A percentile compares a stretch with the other conserved stretches of the same genome.
Evolutionary conservation across 2,113 vertebrate species (phyloP).

Genomic region (Tonatia bakeri): DNA sequence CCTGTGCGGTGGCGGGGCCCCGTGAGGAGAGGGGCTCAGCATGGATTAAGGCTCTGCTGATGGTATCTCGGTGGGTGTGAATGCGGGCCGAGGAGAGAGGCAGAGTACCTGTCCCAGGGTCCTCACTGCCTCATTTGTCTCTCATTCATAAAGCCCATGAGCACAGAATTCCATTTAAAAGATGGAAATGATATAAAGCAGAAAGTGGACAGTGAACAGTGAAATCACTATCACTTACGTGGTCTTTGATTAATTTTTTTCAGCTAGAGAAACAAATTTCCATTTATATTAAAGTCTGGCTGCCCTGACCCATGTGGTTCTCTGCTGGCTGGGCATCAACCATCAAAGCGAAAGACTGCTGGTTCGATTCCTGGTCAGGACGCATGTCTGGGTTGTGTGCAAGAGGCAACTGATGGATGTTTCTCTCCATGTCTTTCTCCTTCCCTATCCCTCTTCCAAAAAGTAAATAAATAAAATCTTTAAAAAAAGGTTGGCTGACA

Average conservation of each 20-base stretch:
- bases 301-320: neutral
- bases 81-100: neutral
- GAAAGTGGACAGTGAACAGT: neutral
- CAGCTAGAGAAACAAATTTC: neutral
- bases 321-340: too few species aligned
- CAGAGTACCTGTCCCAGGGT: neutral
- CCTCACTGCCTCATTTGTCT: too few species aligned
- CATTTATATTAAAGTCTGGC: neutral
- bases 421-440: too few species aligned
- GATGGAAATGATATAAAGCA: neutral
- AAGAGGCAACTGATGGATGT: too few species aligned
- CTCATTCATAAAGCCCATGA: accelerated
- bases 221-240: neutral
- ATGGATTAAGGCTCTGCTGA: neutral
- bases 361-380: too few species aligned
- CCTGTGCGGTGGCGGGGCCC: neutral
- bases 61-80: neutral
- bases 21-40: accelerated
- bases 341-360: too few species aligned
- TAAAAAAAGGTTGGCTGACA: neutral
- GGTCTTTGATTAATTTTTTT: neutral
- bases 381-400: too few species aligned
- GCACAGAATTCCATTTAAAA: neutral
- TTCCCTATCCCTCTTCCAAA: too few species aligned
- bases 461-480: too few species aligned